Base-by-base conservation (phyloP, 2,888 invertebrate genomes). In the Caenorhabditis sp. region DNA sequence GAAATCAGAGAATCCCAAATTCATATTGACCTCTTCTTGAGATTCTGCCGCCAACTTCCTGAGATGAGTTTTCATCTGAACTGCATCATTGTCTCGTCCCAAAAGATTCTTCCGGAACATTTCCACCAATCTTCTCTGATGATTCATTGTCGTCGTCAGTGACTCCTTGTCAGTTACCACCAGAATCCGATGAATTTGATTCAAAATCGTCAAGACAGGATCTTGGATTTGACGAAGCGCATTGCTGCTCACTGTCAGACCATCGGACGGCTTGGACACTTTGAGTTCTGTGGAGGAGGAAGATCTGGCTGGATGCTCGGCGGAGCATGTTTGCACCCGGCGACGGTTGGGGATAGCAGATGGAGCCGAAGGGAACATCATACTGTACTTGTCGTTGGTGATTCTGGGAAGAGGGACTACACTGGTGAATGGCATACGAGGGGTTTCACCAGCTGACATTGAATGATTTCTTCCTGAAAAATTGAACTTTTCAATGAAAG, bases 1-100 rank as follows among this genome's bases (percentile, higher is more conserved):
- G 58, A 82, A 89, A 72, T 89, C 89, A 0, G 86, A 77, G 58
- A 87, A 89, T 1, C 89, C 89, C n/a, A 89, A 75, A 54, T 89
- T 86, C 61, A 89, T 70, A 19, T 81, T 74, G 41, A 89, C 77
- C 31, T 85, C 82, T n/a, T 89, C 89, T 0, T 73, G 69, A 14
- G 82, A 69, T 63, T 88, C 87, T 14, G 68, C 59, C 0, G 85
- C 84, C 64, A 89, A 49, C 73, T 87, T 88, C 69, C 89, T 75
- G 26, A 89, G 73, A 69, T 89, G 87, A 26, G 76, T 82, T 59
- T 89, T 89, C 59, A 88, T 88, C 38, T 70, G 56, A 24, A 85
- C 85, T 3, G 86, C 70, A 12, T 80, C 74, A 24, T 80, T 77
- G 3, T 82, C 80, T 26, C 83, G 76, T 0, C 82, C 80, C 59